Evolutionary conservation across 2,797 vertebrate genomes (phyloP), one percentile per base, ranked within the genome.

Genomic region (Sebastes cheni): DNA sequence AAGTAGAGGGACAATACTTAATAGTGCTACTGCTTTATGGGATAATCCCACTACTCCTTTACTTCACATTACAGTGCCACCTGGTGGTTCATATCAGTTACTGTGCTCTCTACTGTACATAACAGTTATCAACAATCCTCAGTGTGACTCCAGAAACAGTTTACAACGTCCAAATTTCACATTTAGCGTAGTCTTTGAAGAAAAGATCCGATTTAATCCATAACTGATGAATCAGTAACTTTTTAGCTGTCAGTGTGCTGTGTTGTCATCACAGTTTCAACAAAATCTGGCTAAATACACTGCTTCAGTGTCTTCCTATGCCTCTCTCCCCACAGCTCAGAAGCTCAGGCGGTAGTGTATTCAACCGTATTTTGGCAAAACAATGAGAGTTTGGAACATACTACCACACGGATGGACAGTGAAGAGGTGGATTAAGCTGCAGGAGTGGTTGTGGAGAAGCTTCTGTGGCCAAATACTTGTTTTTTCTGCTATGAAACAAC

Each of bases 51-150:
- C 71, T 11, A 27, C 32, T 55, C 12, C 46, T 62, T 32, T 67
- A 58, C 76, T 60, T 86, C 46, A 82, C 55, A 68, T 73, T 83
- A 92, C 89, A 89, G 80, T 68, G 91, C 91, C 93, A 67, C 88
- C 87, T 87, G 86, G 90, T 93, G 93, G 91, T 67, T 80, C 10
- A 61, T 14, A 76, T 77, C 23, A 61, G 81, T 71, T 82, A 92
- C 83, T 88, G 79, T 62, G 67, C 75, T 56, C 67, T 73, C 20
- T 64, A 64, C 68, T 18, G 42, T 46, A 8, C 46, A 6, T 11
- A 29, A 67, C 27, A 13, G 27, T 50, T 16, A 29, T n/a, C 74
- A 69, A 55, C 27, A 42, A 16, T 23, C 16, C 32, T 36, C 12
- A 22, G 36, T 29, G 39, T 23, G 9, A 56, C 79, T 68, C 16